Evolutionary conservation across 2,888 invertebrate species (phyloP).

Genomic region (Melieria omissa): DNA sequence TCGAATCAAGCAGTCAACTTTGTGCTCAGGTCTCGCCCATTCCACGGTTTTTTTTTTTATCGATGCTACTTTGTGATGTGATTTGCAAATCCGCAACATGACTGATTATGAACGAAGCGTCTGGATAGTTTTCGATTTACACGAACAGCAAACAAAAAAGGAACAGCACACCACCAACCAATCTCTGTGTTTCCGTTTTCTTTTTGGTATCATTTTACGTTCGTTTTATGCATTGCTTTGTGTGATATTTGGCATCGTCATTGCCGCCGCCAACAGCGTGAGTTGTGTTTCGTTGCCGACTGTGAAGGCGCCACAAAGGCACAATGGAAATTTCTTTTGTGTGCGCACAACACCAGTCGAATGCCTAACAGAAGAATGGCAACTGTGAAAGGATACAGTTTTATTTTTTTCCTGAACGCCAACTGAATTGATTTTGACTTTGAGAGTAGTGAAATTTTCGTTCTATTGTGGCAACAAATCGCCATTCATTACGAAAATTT

Average conservation of each 20-base stretch:
- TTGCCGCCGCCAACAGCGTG: neutral
- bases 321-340: neutral
- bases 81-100: too few species aligned
- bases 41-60: too few species aligned
- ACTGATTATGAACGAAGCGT: too few species aligned
- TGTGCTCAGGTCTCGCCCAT: too few species aligned
- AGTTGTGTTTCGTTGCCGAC: neutral
- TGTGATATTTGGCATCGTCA: too few species aligned
- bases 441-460: neutral
- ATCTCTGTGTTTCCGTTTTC: neutral
- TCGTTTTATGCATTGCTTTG: too few species aligned
- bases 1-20: too few species aligned
- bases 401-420: neutral
- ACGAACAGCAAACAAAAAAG: too few species aligned
- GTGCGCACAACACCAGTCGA: neutral
- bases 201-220: neutral
- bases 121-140: too few species aligned
- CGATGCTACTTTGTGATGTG: too few species aligned
- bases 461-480: neutral
- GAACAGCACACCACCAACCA: neutral
- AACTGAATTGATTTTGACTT: slow-evolving; percentile 1
- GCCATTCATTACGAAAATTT: too few species aligned
- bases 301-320: neutral
- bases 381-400: neutral
- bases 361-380: neutral